A percentile compares a stretch with the other conserved stretches of the same genome.
Conservation (phyloP, 2,888 invertebrate species). For the Zaprionus obscuricornis region DNA sequence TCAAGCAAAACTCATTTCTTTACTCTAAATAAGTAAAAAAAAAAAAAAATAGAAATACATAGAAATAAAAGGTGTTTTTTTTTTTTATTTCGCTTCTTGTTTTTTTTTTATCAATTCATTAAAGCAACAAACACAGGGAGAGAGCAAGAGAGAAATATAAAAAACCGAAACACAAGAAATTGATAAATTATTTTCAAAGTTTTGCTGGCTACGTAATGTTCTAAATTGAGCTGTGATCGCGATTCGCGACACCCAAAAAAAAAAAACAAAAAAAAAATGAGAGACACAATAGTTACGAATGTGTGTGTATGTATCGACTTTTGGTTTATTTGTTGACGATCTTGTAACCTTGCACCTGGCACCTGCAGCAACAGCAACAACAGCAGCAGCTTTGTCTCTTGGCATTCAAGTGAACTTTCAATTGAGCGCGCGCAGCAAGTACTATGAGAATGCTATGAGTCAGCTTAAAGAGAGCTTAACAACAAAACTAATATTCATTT, state of each 20-base stretch:
- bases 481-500: too few species aligned
- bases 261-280: neutral
- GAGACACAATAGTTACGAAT: neutral
- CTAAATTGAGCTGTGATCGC: slow-evolving; percentile 58
- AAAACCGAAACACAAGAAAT: slow-evolving; percentile 17
- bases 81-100: neutral
- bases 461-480: slow-evolving; percentile 21
- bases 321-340: slow-evolving; percentile 16
- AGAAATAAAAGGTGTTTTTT: too few species aligned
- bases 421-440: slow-evolving; percentile 21
- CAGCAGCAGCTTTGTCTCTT: slow-evolving; percentile 14
- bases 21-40: too few species aligned
- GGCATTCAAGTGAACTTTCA: slow-evolving; percentile 20
- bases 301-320: slow-evolving; percentile 15
- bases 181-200: slow-evolving; percentile 45
- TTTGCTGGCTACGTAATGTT: slow-evolving; percentile 57
- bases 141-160: slow-evolving; percentile 12
- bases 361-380: too few species aligned
- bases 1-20: too few species aligned
- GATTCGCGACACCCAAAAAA: neutral
- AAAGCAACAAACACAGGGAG: neutral
- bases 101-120: neutral
- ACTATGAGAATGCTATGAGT: too few species aligned
- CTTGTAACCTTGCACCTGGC: slow-evolving; percentile 46
- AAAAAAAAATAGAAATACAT: too few species aligned